These are phyloP conservation scores for Antheraea assamensis DNA, from an alignment of 2,888 invertebrate genomes.

Conservation along the genomic window DNA sequence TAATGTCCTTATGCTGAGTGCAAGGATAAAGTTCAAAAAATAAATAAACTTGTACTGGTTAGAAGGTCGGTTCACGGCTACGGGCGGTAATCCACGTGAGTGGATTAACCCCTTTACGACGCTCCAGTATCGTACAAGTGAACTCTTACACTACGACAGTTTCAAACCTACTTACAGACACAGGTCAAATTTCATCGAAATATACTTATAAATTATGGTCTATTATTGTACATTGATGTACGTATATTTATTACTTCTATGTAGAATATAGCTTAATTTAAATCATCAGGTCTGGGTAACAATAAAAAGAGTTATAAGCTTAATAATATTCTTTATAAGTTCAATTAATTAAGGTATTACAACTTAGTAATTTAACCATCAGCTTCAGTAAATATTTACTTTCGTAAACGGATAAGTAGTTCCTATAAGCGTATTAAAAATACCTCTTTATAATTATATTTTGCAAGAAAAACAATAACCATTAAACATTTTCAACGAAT, in stretches of 20 bases:
- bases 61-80: constrained; percentile 66
- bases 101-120: constrained; percentile 74
- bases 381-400: too few relatives aligned
- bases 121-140: constrained; percentile 51
- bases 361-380: too few relatives aligned
- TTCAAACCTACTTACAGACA: not conserved
- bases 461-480: too few relatives aligned
- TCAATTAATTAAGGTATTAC: too few relatives aligned
- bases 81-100: constrained; percentile 60
- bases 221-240: not conserved
- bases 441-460: too few relatives aligned
- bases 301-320: not conserved
- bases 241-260: not conserved
- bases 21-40: not conserved
- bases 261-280: not conserved
- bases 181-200: not conserved
- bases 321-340: not conserved
- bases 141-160: constrained; percentile 16
- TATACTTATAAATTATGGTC: not conserved
- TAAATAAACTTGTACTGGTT: constrained; percentile 42
- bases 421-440: too few relatives aligned
- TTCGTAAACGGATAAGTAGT: too few relatives aligned
- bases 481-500: not conserved
- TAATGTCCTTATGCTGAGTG: not conserved
- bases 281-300: not conserved